A percentile compares a stretch with the other conserved stretches of the same genome.
These are phyloP conservation scores for Sylvicola cinctus DNA, from an alignment of 2,888 invertebrate species.

Conservation along the genomic window DNA sequence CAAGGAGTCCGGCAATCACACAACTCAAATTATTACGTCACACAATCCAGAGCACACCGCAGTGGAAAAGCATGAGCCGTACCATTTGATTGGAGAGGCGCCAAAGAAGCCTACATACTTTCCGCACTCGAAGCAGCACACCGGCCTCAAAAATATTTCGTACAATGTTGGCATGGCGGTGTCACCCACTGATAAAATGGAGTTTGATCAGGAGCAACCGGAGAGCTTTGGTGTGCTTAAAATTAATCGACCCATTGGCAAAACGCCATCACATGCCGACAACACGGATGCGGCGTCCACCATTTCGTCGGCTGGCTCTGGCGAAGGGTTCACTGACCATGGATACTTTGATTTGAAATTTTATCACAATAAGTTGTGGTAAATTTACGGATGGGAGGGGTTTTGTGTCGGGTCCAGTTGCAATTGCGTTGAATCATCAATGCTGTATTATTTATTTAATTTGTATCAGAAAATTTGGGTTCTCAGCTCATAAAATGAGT, in stretches of 20 bases:
- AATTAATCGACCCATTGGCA: conserved; percentile 6
- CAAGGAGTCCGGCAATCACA: too few relatives aligned
- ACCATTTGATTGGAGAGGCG: too few relatives aligned
- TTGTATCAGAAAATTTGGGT: too few relatives aligned
- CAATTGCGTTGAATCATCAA: too few relatives aligned
- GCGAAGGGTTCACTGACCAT: conserved; percentile 34
- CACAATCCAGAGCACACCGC: too few relatives aligned
- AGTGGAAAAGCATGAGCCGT: too few relatives aligned
- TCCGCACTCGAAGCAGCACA: conserved; percentile 22
- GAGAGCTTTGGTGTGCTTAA: conserved; percentile 23
- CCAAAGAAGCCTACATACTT: too few relatives aligned
- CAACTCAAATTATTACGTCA: too few relatives aligned
- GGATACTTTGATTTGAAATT: conserved; percentile 58
- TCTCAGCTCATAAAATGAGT: too few relatives aligned
- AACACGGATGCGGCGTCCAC: conserved; percentile 17
- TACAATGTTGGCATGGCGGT: conserved; percentile 23
- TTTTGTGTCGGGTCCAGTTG: too few relatives aligned
- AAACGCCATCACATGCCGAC: conserved; percentile 4
- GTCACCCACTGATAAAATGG: conserved; percentile 23
- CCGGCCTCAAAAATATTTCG: conserved; percentile 24
- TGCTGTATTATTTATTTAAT: too few relatives aligned
- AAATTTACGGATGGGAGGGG: too few relatives aligned
- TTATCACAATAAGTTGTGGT: conserved; percentile 61
- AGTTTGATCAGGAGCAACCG: conserved; percentile 20
- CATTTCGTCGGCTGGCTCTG: conserved; percentile 18